Conservation (phyloP, 2,888 invertebrate species). For the Panopea generosa region DNA sequence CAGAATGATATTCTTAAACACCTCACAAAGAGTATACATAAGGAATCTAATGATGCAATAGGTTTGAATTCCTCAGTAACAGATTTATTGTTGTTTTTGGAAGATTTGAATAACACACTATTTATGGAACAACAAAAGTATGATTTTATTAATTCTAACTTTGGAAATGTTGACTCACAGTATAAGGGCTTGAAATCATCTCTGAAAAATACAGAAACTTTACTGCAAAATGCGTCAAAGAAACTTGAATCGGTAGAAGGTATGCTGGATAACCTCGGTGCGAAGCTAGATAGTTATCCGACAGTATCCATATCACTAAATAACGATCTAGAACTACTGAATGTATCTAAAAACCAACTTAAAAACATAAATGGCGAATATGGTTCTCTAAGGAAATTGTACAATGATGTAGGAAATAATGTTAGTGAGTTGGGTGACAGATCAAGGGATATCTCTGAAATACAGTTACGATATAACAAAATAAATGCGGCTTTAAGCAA, state of each 20-base stretch:
- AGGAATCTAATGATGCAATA: neutral
- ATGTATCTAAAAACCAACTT: neutral
- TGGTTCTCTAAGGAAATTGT: neutral
- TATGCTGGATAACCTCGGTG: neutral
- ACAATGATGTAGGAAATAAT: conserved; percentile 17
- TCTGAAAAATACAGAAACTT: neutral
- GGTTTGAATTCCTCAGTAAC: conserved; percentile 23
- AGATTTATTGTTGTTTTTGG: conserved; percentile 10
- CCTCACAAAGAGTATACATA: conserved; percentile 6
- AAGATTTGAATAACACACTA: conserved; percentile 43
- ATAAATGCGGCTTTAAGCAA: conserved; percentile 31
- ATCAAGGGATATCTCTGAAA: conserved; percentile 26
- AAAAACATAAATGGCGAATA: neutral
- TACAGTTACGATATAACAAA: conserved; percentile 18
- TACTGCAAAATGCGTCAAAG: neutral
- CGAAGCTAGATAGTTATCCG: conserved; percentile 8
- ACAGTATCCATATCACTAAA: conserved; percentile 20
- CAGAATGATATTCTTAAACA: conserved; percentile 10
- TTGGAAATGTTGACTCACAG: conserved; percentile 29
- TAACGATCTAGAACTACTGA: neutral
- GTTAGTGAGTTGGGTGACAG: conserved; percentile 17
- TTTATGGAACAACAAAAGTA: conserved; percentile 33
- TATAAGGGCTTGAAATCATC: conserved; percentile 17
- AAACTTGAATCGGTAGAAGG: conserved; percentile 1
- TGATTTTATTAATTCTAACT: conserved; percentile 43